Conservation (phyloP, 2,888 invertebrate species). For the Euclidia mi region DNA sequence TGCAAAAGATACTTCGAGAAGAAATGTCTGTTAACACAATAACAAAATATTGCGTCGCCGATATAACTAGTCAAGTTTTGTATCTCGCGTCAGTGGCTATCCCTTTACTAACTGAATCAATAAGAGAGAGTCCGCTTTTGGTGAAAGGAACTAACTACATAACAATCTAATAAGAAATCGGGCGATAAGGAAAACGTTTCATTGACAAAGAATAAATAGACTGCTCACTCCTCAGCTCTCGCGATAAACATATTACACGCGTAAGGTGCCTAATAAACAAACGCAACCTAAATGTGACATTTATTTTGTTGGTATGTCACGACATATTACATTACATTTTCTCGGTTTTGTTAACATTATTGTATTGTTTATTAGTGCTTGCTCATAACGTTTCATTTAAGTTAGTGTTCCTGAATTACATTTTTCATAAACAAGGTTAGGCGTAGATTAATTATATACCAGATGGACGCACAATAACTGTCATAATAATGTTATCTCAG, state of each 20-base stretch:
- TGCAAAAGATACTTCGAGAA: neutral
- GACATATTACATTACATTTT: constrained; percentile 27
- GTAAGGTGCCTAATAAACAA: constrained; percentile 53
- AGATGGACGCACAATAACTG: too few species aligned
- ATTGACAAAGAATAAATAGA: constrained; percentile 83
- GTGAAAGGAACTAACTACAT: constrained; percentile 73
- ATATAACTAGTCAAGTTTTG: constrained; percentile 80
- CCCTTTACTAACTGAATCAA: constrained; percentile 81
- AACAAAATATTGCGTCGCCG: constrained; percentile 67
- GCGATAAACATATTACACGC: constrained; percentile 68
- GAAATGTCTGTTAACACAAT: constrained; percentile 63
- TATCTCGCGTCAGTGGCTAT: constrained; percentile 77
- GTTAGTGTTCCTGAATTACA: constrained; percentile 5
- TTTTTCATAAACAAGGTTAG: neutral
- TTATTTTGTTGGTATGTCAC: constrained; percentile 27
- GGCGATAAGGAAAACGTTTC: constrained; percentile 84
- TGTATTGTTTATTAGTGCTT: constrained; percentile 19
- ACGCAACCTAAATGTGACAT: constrained; percentile 41
- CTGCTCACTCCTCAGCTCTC: constrained; percentile 70
- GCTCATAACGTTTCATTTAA: constrained; percentile 19
- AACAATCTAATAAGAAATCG: constrained; percentile 85
- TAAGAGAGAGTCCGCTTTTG: constrained; percentile 68
- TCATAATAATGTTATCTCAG: too few species aligned
- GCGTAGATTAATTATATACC: too few species aligned
- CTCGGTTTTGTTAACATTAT: constrained; percentile 30